A percentile compares a stretch with the other conserved stretches of the same genome.
Evolutionary conservation across 2,113 vertebrate genomes (phyloP).

Genomic region (Ramphastos sulfuratus): DNA sequence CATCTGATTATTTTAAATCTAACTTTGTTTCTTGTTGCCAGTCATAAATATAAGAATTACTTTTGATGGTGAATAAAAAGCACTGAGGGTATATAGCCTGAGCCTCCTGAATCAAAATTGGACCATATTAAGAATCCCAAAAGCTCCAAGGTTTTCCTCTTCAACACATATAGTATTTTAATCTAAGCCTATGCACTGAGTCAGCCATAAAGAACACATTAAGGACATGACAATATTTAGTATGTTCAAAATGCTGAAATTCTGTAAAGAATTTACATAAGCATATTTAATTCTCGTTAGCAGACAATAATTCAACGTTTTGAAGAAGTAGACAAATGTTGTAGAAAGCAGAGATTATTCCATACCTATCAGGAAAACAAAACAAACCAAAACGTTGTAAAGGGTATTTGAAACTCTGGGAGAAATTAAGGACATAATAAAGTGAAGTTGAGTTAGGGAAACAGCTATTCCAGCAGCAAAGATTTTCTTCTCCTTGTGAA

Average conservation of each 20-base stretch:
- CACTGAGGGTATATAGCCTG: not conserved
- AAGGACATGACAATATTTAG: not conserved
- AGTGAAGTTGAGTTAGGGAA: not conserved
- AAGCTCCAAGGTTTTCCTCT: not conserved
- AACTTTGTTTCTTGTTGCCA: constrained; percentile 30
- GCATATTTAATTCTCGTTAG: not conserved
- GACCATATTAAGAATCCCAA: constrained; percentile 9
- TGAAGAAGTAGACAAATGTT: constrained; percentile 45
- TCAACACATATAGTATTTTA: not conserved
- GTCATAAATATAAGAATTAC: constrained; percentile 59
- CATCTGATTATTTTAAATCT: constrained; percentile 45
- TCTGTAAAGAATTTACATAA: constrained; percentile 2
- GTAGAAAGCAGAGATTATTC: not conserved
- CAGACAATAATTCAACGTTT: constrained; percentile 39
- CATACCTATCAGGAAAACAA: constrained; percentile 2
- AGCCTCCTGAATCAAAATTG: not conserved
- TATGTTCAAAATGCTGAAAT: not conserved
- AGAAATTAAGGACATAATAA: constrained; percentile 31
- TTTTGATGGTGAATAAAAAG: constrained; percentile 55
- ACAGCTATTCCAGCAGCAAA: not conserved
- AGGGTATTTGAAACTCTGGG: constrained; percentile 38
- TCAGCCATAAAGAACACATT: not conserved
- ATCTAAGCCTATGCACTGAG: not conserved
- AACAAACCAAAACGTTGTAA: constrained; percentile 2
- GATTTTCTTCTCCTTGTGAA: not conserved